phyloP scores from a whole-genome alignment of 2,797 vertebrate genomes.

The Florisuga fusca region DNA sequence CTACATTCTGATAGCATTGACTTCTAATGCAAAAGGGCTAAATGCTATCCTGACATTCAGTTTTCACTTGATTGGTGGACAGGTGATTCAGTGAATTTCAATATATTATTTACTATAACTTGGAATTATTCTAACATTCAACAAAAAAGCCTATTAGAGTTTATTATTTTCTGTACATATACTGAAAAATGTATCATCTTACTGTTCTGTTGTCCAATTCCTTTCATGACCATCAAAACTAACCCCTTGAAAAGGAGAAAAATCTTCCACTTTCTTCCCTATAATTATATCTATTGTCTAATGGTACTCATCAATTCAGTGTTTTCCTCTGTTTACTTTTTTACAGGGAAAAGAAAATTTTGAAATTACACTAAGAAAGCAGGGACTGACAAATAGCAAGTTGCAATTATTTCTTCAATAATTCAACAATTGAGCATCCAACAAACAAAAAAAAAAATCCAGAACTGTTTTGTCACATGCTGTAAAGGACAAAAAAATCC shows the following conservation, averaged over 20 bases:
- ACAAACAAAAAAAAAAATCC: neutral
- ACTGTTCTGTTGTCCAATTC: neutral
- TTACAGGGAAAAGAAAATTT: neutral
- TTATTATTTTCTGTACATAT: neutral
- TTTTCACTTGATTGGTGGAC: neutral
- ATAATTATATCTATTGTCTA: neutral
- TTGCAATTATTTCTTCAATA: neutral
- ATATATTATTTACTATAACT: neutral
- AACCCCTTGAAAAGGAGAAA: neutral
- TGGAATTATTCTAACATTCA: neutral
- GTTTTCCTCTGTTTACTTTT: neutral
- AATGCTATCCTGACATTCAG: neutral
- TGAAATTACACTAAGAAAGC: neutral
- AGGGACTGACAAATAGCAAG: neutral
- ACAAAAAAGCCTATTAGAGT: fast-evolving
- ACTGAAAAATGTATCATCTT: neutral
- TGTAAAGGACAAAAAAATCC: neutral
- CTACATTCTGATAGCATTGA: neutral
- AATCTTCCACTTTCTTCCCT: neutral
- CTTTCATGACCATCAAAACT: neutral
- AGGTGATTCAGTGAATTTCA: neutral
- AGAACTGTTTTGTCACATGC: neutral
- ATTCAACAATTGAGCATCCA: neutral
- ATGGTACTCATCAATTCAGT: neutral
- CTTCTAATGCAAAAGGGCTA: neutral